Conservation (phyloP, 2,888 invertebrate species). For the Itoplectis maculator region DNA sequence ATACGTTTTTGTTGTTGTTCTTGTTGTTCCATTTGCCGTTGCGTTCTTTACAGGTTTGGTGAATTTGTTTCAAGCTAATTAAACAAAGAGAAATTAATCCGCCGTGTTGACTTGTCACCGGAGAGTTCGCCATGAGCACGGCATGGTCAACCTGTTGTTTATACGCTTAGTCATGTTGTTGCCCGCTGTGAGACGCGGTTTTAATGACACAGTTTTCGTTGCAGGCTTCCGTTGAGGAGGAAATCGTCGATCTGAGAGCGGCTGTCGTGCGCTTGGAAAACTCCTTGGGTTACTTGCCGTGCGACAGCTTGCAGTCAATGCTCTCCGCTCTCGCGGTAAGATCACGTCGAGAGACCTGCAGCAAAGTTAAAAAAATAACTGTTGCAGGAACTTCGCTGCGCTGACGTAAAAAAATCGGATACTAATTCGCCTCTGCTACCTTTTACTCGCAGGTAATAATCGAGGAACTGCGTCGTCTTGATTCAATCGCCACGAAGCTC, state of each 20-base stretch:
- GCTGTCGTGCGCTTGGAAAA: slow-evolving; percentile 89
- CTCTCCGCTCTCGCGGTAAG: slow-evolving; percentile 90
- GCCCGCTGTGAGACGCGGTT: slow-evolving; percentile 13
- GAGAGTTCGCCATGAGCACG: slow-evolving; percentile 67
- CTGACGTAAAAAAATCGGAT: background rate
- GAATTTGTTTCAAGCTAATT: slow-evolving; percentile 75
- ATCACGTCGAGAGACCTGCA: background rate
- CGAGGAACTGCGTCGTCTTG: slow-evolving; percentile 89
- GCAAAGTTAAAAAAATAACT: background rate
- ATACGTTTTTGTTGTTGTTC: slow-evolving; percentile 5
- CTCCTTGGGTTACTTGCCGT: slow-evolving; percentile 89
- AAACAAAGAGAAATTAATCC: slow-evolving; percentile 68
- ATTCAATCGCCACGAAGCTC: slow-evolving; percentile 88
- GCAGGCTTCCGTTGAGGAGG: slow-evolving; percentile 84
- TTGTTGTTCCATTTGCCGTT: slow-evolving; percentile 48
- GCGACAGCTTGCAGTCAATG: slow-evolving; percentile 90
- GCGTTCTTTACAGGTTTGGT: slow-evolving; percentile 72
- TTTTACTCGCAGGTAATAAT: slow-evolving; percentile 88
- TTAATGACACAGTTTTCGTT: slow-evolving; percentile 64
- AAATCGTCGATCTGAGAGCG: slow-evolving; percentile 89
- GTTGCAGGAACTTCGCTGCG: background rate
- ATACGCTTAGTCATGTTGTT: slow-evolving; percentile 48
- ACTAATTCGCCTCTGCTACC: background rate
- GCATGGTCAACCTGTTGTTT: slow-evolving; percentile 61
- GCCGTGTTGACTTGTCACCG: slow-evolving; percentile 68